Evolutionary conservation across 1,140 invertebrate genomes (phyloP), one percentile per base, ranked within the genome.

Genomic region (Campoletis sonorensis): DNA sequence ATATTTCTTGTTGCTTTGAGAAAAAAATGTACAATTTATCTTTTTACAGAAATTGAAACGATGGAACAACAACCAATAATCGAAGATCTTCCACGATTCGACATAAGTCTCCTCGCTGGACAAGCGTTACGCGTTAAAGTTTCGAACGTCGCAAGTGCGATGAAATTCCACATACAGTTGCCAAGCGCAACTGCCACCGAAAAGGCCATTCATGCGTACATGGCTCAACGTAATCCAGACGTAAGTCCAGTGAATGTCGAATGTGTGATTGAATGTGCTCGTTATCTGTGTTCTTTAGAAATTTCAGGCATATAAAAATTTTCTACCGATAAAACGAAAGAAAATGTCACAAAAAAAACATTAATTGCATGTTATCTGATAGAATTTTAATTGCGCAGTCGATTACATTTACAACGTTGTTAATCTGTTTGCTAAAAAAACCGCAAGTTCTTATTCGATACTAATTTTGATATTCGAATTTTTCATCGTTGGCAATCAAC

Each of bases 151-250:
- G 85, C 87, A 76, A 83, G 80, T n/a, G 81, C 87, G 26, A 79
- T 73, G 8, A 90, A 90, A 67, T 93, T 93, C 83, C 88, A 90
- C 76, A 79, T 93, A 71, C 89, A 91, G 54, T 84, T 93, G 37
- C 84, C 88, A n/a, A 87, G 88, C 23, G 90, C 88, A 5, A 68
- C 82, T 37, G 76, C 82, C 26, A 89, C 85, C 81, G 83, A 90
- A 61, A 70, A 85, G 27, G 75, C 76, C 16, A 82, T 91, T 7
- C 78, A 87, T 30, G 77, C 68, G 15, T 92, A 85, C 33, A 90
- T 91, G 89, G 37, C 83, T 49, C 37, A 84, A 2, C 86, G 85
- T 67, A 68, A 91, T 86, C 58, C 80, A 16, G 16, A 88, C 89
- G 91, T 92, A 87, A 80, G 79, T n/a, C 8, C 51, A 54, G n/a